Base-by-base conservation (phyloP, 2,113 vertebrate species). In the Pithys albifrons region DNA sequence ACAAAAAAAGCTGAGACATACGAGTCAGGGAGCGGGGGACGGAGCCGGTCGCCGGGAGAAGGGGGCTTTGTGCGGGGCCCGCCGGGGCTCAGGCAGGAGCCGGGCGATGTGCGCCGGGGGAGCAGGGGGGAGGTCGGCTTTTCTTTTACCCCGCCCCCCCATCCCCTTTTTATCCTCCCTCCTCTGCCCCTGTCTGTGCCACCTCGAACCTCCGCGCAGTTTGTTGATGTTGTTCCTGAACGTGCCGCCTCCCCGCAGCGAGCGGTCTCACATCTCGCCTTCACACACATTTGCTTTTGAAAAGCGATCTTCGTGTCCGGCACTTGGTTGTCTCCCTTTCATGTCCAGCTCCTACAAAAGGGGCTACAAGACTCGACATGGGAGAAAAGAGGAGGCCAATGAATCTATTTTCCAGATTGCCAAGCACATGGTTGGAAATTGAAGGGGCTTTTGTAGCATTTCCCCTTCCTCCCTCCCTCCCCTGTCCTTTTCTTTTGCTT, bases 301-400 rank as follows among this genome's bases (percentile, higher is more conserved):
- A 99, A 99, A 98, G 98, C 98, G 98, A 98, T 98, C 98, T 98
- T 98, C 98, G 87, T 98, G 98, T 98, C 98, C 98, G 98, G 98
- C 98, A 97, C 98, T 98, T 98, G 98, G 97, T 98, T 98, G 97
- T 97, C 96, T 95, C 97, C 98, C 98, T 98, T 99, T 98, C 95
- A 98, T 98, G 97, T 98, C 97, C 97, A 98, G 97, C 94, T 89
- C 95, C 80, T 94, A 98, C 97, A 98, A 98, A 98, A 96, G 98
- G 98, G 95, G 98, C 98, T 98, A 97, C 97, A 98, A 98, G 98
- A 97, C 98, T 97, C 97, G 95, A 98, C 97, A 95, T 90, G 97
- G 97, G 97, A 98, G 97, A 98, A 98, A 98, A 98, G 97, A 98
- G 95, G 85, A 96, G 98, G 96, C 96, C 97, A 92, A 98, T 97